These are phyloP conservation scores for Nilaparvata lugens DNA, from an alignment of 1,140 invertebrate genomes.

Conservation along the genomic window DNA sequence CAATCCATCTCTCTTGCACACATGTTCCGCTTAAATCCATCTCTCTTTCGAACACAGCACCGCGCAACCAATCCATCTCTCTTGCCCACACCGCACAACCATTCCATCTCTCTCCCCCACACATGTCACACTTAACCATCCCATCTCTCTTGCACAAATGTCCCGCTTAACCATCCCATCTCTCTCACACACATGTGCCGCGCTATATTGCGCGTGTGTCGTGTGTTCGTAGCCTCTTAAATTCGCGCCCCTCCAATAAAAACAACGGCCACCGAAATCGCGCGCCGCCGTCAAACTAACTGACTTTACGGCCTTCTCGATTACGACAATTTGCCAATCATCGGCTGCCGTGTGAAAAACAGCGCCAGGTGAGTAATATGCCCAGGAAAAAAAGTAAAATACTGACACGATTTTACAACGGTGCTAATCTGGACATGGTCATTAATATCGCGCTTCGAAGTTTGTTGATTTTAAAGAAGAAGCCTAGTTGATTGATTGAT, in stretches of 20 bases:
- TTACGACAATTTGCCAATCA: too few relatives aligned
- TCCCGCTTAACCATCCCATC: not conserved
- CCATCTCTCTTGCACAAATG: not conserved
- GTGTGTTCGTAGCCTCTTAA: not conserved
- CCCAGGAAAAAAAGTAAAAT: too few relatives aligned
- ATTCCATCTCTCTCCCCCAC: too few relatives aligned
- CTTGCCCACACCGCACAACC: not conserved
- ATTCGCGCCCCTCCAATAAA: too few relatives aligned
- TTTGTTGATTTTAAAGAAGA: too few relatives aligned
- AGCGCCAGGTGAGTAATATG: too few relatives aligned
- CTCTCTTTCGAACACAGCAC: too few relatives aligned
- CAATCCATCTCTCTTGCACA: not conserved
- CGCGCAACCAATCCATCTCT: not conserved
- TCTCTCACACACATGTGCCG: not conserved
- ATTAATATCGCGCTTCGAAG: not conserved
- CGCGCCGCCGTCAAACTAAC: too few relatives aligned
- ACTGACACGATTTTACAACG: not conserved
- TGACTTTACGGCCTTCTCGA: too few relatives aligned
- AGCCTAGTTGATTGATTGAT: too few relatives aligned
- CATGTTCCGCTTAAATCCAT: not conserved
- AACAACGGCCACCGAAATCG: too few relatives aligned
- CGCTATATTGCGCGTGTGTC: conserved; percentile 3
- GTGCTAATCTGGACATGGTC: not conserved
- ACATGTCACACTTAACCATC: not conserved
- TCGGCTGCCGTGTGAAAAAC: too few relatives aligned